These are phyloP conservation scores for Sphaerodactylus townsendi DNA, from an alignment of 2,113 vertebrate species.

Conservation along the genomic window DNA sequence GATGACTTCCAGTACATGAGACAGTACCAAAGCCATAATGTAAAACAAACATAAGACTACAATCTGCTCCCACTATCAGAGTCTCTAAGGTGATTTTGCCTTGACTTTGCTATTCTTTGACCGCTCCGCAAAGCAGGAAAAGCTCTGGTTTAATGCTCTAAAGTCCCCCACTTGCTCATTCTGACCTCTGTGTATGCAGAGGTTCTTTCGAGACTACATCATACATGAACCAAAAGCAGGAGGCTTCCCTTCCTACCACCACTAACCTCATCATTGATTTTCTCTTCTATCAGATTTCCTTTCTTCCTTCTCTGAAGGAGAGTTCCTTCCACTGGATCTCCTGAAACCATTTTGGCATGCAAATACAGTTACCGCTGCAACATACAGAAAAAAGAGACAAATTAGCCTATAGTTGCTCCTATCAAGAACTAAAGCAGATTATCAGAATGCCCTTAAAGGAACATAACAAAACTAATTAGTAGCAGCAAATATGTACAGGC, in stretches of 20 bases:
- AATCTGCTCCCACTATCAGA: not conserved
- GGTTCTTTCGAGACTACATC: not conserved
- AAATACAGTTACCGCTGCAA: not conserved
- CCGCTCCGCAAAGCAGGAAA: not conserved
- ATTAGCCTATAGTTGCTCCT: not conserved
- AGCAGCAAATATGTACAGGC: not conserved
- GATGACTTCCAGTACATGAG: not conserved
- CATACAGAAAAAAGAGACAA: not conserved
- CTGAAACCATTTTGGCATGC: not conserved
- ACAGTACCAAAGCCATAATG: not conserved
- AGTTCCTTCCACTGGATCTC: not conserved
- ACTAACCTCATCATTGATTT: slow-evolving; percentile 18
- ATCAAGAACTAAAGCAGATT: not conserved
- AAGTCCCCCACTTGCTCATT: not conserved
- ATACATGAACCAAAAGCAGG: not conserved
- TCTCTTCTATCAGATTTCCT: not conserved
- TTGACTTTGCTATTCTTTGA: too few species aligned
- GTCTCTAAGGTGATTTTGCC: not conserved
- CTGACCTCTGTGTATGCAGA: not conserved
- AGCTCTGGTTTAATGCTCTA: not conserved
- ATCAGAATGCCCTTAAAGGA: not conserved
- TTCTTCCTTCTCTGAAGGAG: not conserved
- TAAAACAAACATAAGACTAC: not conserved
- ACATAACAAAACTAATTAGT: not conserved
- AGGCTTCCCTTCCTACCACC: not conserved